phyloP scores from a whole-genome alignment of 2,888 invertebrate genomes.

The Oasisia sp. region DNA sequence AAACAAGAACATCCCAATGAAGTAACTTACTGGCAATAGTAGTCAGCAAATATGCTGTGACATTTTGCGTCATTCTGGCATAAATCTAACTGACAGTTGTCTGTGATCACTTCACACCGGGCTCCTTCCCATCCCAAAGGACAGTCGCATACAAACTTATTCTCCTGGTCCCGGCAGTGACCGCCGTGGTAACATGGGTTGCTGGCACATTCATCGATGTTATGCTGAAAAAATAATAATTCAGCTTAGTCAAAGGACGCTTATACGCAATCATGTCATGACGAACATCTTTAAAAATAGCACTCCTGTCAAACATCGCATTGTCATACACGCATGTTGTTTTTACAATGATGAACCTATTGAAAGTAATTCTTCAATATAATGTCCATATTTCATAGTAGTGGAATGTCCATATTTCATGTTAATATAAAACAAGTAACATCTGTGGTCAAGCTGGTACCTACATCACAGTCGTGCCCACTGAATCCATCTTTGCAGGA shows the following conservation, averaged over 20 bases:
- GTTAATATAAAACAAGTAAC: too few species aligned
- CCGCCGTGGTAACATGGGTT: slow-evolving; percentile 94
- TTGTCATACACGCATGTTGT: too few species aligned
- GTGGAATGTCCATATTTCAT: too few species aligned
- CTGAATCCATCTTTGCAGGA: neutral
- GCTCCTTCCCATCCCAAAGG: slow-evolving; percentile 45
- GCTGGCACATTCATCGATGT: slow-evolving; percentile 90
- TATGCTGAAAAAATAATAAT: slow-evolving; percentile 58
- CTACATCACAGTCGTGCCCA: neutral
- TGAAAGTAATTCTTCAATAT: too few species aligned
- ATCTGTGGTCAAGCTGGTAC: too few species aligned
- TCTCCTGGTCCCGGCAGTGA: slow-evolving; percentile 68
- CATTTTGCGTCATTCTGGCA: slow-evolving; percentile 38
- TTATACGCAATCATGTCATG: too few species aligned
- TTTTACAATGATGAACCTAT: too few species aligned
- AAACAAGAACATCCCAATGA: slow-evolving; percentile 44
- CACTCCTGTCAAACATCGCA: too few species aligned
- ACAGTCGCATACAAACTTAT: slow-evolving; percentile 44
- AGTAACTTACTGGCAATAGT: too few species aligned
- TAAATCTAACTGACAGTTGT: slow-evolving; percentile 37
- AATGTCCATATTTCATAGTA: too few species aligned
- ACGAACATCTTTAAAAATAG: too few species aligned
- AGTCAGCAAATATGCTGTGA: slow-evolving; percentile 43
- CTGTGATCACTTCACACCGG: slow-evolving; percentile 41
- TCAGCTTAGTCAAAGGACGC: too few species aligned